Base-by-base conservation (phyloP, 2,113 vertebrate species). In the Hippocampus barbouri region DNA sequence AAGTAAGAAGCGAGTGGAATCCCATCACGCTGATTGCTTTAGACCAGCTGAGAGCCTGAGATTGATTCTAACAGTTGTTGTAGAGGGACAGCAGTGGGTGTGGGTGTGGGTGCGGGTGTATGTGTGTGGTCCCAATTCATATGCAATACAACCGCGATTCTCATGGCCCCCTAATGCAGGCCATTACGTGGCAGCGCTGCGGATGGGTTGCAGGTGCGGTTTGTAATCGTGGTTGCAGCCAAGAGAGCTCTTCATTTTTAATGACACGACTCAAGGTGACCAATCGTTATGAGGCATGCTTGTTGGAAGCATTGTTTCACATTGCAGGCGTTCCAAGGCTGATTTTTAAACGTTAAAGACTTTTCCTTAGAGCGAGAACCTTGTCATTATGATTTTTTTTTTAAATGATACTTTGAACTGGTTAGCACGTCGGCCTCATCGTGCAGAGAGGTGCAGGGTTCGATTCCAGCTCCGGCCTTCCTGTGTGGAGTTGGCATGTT, bases 11-110 rank as follows among this genome's bases (percentile, higher is more conserved):
- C 71, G 16, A 75, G 78, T 78, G 80, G 80, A 84, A 73, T 86
- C 84, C 86, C 79, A 73, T 85, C 71, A 70, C 64, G 20, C 64
- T 83, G 82, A 88, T 85, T 83, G 81, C 81, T 79, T 81, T 11
- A 74, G 84, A 89, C 81, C 80, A 80, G 79, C 79, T 79, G 88
- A 84, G 88, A 83, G 70, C 67, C 34, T 20, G 76, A 78, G 81
- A 83, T 81, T 79, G 80, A 79, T 85, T 84, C 80, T 61, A 65
- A 71, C 71, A 20, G 74, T 72, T 69, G 75, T 74, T 70, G 49
- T 65, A 73, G 80, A 63, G 69, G 64, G 6, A 72, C 1, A 23
- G 64, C 27, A 8, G 23, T 6, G 63, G 62, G 27, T 30, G 2
- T n/a, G n/a, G n/a, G n/a, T n/a, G n/a, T 6, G 49, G 5, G 18